Evolutionary conservation across 1,140 invertebrate species (phyloP).

Genomic region (Polypedilum vanderplanki): DNA sequence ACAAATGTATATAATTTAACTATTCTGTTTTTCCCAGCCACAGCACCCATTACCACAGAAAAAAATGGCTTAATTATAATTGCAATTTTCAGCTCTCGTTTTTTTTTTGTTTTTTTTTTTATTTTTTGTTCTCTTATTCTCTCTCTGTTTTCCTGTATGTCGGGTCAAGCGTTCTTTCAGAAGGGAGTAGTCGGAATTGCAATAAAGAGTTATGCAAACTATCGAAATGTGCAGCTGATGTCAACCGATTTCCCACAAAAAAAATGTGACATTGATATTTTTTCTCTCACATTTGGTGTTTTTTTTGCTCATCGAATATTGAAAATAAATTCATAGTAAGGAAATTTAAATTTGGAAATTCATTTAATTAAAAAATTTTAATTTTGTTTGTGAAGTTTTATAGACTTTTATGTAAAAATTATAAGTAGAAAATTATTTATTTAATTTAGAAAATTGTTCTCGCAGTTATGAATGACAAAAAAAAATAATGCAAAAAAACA

Average conservation of each 20-base stretch:
- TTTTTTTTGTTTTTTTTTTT: background rate
- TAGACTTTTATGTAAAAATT: too few species aligned
- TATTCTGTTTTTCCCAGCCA: background rate
- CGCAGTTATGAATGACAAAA: too few species aligned
- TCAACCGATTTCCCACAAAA: background rate
- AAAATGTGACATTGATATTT: background rate
- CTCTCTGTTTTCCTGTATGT: background rate
- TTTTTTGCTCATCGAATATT: too few species aligned
- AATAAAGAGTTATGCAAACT: background rate
- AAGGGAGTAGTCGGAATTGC: background rate
- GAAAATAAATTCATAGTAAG: too few species aligned
- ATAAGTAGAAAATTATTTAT: too few species aligned
- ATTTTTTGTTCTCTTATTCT: background rate
- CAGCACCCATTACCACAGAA: background rate
- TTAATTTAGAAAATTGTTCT: too few species aligned
- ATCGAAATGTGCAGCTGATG: background rate
- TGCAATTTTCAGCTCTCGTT: background rate
- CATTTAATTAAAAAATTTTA: too few species aligned
- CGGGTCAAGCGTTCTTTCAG: background rate
- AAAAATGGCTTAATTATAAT: constrained; percentile 8
- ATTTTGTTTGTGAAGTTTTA: too few species aligned
- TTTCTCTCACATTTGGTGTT: too few species aligned
- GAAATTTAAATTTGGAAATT: too few species aligned
- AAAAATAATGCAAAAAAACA: too few species aligned
- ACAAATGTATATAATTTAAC: background rate